Evolutionary conservation across 1,140 invertebrate genomes (phyloP), one percentile per base, ranked within the genome.

Genomic region (Himalopsyche phryganea): DNA sequence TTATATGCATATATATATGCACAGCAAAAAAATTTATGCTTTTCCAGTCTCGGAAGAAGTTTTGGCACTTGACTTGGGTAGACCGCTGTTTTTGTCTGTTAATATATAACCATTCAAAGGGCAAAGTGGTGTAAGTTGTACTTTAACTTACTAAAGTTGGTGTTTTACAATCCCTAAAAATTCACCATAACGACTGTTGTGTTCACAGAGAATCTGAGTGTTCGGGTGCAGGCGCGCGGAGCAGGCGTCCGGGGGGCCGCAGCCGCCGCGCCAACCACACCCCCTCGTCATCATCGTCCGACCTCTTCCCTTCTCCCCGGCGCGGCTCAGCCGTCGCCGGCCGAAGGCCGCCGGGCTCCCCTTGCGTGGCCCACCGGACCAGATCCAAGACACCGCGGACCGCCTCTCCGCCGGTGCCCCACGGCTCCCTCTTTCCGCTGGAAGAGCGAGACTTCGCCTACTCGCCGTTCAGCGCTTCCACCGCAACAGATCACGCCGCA

Each of bases 381-480:
- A 33, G 50, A 46, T 23, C 52, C 42, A 18, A 61, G 66, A 10
- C 67, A 67, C 61, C 63, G 69, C 20, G 73, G 73, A 58, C 67
- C 72, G 38, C 70, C 72, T 50, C 66, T 71, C 28, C 75, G 75
- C 63, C 71, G 70, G 66, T 66, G 66, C 73, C 52, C 58, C 19
- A 53, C 59, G 73, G 73, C 57, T 74, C 74, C 19, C 63, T 78
- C 20, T 66, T 78, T 42, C 76, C 76, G 15, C 65, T 78, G 19
- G 76, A 78, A 69, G 74, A 76, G 50, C 74, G 75, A 60, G 76
- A 78, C 52, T 78, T 69, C 61, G 75, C 74, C 5, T 75, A 76
- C 66, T 78, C 76, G 9, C 76, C 76, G n/a, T 77, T 76, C 63
- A 78, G 76, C 60, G 74, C 75, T 20, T 76, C 75, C 10, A 76